Conservation (phyloP, 2,888 invertebrate genomes). For the Tillus elongatus region DNA sequence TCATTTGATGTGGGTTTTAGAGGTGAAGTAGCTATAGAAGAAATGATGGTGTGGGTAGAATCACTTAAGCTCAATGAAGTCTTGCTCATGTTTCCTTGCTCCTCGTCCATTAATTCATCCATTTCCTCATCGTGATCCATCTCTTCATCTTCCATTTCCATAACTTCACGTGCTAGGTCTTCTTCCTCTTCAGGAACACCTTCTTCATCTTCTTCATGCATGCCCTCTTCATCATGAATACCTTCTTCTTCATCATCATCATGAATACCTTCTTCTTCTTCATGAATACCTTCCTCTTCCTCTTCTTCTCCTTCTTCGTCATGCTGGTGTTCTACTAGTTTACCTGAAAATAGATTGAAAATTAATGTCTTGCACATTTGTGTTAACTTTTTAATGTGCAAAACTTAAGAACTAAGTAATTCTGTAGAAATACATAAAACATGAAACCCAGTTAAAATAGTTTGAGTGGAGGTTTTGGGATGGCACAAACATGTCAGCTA, state of each 20-base stretch:
- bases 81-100: conserved; percentile 10
- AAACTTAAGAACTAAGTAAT: background rate
- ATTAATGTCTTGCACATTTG: too few relatives aligned
- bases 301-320: conserved; percentile 48
- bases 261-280: conserved; percentile 18
- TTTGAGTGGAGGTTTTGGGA: too few relatives aligned
- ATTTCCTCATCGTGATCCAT: conserved; percentile 26
- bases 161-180: conserved; percentile 14
- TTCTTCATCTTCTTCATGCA: conserved; percentile 48
- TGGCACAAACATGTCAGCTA: conserved; percentile 1
- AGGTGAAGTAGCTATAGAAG: conserved; percentile 16
- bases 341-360: conserved; percentile 40
- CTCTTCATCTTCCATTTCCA: conserved; percentile 25
- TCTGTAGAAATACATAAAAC: too few relatives aligned
- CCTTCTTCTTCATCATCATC: conserved; percentile 14
- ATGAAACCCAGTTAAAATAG: too few relatives aligned
- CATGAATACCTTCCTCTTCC: conserved; percentile 40
- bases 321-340: conserved; percentile 49
- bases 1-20: conserved; percentile 24
- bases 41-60: too few relatives aligned
- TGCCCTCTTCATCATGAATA: conserved; percentile 41
- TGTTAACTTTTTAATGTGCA: background rate
- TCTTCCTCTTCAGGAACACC: conserved; percentile 36
- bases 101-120: conserved; percentile 15
- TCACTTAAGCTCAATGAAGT: conserved; percentile 12